Base-by-base conservation (phyloP, 2,797 vertebrate species). In the Hafferia zeledoni region DNA sequence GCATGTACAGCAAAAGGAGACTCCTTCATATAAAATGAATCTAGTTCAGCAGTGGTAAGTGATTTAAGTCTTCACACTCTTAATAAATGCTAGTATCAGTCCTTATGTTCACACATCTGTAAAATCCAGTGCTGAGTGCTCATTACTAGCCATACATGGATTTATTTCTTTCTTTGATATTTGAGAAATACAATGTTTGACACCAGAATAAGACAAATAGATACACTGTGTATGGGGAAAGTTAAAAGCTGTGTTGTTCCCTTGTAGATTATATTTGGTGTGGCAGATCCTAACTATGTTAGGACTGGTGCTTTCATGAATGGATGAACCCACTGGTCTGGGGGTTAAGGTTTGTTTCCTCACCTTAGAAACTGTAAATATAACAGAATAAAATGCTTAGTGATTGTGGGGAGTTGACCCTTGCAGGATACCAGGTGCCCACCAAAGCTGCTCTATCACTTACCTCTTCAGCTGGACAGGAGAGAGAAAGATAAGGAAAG, bases 201-300 rank as follows among this genome's bases (percentile, higher is more conserved):
- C 53, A 69, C 8, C 4, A 52, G 23, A 17, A 74, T 78, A 67
- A 74, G 12, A 18, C 20, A 7, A 77, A 41, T 16, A 81, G 12
- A 61, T 20, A 8, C 19, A 37, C 41, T 31, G 6, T 20, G 6
- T 64, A 47, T 18, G 65, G n/a, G 25, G 53, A 82, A 95, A 75
- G 78, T 65, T 55, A 92, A 85, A 72, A 76, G 33, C 37, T 61
- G 44, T 35, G 52, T 63, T 92, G 75, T 57, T 93, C 64, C 16
- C 52, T 86, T 95, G 87, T 64, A 82, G 55, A 53, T n/a, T 77
- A 35, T 68, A 81, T 85, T 39, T 86, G 18, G 60, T 94, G 64
- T 85, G 90, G 89, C 90, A 90, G 72, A 39, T 84, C 93, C 87
- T 85, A 79, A 76, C 83, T 63, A 84, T 3, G 9, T 67, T 76